phyloP scores from a whole-genome alignment of 92 coral and sea anemone genomes.

The Porites rus region DNA sequence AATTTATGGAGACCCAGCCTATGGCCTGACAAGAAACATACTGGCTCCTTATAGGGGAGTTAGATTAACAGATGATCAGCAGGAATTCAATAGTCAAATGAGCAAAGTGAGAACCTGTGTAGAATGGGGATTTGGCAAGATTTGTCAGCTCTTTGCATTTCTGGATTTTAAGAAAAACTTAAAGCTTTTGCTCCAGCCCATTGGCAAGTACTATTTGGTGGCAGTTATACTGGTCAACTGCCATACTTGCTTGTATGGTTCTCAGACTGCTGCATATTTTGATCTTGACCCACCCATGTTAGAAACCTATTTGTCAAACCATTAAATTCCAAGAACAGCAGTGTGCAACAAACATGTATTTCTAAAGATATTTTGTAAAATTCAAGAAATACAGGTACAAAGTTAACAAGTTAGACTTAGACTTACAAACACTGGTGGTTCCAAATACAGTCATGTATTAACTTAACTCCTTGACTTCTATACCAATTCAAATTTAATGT shows the following conservation, averaged over 20 bases:
- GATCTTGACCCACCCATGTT: slow-evolving; percentile 55
- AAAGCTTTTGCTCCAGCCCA: slow-evolving; percentile 48
- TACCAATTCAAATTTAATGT: no score
- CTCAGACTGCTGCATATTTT: slow-evolving; percentile 49
- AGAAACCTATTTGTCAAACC: slow-evolving; percentile 48
- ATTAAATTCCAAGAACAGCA: slow-evolving; percentile 17
- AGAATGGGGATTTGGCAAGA: slow-evolving; percentile 66
- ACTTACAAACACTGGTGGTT: no score
- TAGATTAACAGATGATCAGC: slow-evolving; percentile 16
- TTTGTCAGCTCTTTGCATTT: slow-evolving; percentile 31
- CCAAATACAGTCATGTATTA: no score
- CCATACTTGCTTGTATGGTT: slow-evolving; percentile 61
- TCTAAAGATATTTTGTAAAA: slow-evolving; percentile 14
- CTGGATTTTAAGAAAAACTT: slow-evolving; percentile 41
- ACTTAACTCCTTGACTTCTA: no score
- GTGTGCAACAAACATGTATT: slow-evolving; percentile 12
- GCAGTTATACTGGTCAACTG: slow-evolving; percentile 37
- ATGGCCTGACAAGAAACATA: slow-evolving; percentile 57
- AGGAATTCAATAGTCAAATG: slow-evolving; percentile 54
- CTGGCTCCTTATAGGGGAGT: slow-evolving; percentile 49
- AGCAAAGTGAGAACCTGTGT: slow-evolving; percentile 44
- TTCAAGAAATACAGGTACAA: slow-evolving; percentile 11
- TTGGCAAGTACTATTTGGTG: slow-evolving; percentile 57
- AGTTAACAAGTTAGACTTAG: background rate
- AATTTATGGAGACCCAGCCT: background rate